Evolutionary conservation across 2,888 invertebrate species (phyloP), one percentile per base, ranked within the genome.

Genomic region (Sesamia inferens): DNA sequence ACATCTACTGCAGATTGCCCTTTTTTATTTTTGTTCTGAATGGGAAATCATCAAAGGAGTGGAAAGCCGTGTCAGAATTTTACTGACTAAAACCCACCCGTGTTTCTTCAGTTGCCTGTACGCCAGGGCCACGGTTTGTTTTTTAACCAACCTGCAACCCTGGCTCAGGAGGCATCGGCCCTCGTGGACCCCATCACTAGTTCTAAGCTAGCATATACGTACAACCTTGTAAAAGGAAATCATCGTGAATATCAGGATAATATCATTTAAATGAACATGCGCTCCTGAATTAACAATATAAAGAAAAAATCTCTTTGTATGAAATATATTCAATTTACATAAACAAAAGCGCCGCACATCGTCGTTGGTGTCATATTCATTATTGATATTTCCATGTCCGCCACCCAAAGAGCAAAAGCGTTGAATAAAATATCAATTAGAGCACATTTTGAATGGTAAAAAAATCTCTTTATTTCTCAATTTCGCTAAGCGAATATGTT

Each of bases 371-470:
- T 94, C 92, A 92, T 90, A 90, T 92, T 91, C 91, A 91, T 92
- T 93, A 91, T 90, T 90, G 91, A 91, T 93, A 92, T 93, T 93
- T 92, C 92, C 91, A 92, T 90, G 90, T 90, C 88, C 89, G 93
- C 96, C 96, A 96, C 96, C 96, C 96, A 96, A 91, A 89, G 91
- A 92, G 95, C 90, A 90, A 91, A 92, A 92, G 91, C 92, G 91
- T 91, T 93, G 95, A 93, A 94, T 95, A 93, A 95, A 94, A 95
- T 95, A 95, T 95, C 95, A 96, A 96, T 96, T 95, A 95, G 94
- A 94, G 91, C 91, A 93, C 87, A 92, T 93, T 94, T 93, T 92
- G 89, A 85, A 88, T 84, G 86, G 90, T 93, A 94, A 93, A 92
- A 31, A 90, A 90, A 89, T 90, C 86, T 89, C 90, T 94, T 94